Percentiles rank a stretch among this genome's conserved stretches.
Conservation (phyloP, 2,888 invertebrate genomes). For the Volucella inflata region DNA sequence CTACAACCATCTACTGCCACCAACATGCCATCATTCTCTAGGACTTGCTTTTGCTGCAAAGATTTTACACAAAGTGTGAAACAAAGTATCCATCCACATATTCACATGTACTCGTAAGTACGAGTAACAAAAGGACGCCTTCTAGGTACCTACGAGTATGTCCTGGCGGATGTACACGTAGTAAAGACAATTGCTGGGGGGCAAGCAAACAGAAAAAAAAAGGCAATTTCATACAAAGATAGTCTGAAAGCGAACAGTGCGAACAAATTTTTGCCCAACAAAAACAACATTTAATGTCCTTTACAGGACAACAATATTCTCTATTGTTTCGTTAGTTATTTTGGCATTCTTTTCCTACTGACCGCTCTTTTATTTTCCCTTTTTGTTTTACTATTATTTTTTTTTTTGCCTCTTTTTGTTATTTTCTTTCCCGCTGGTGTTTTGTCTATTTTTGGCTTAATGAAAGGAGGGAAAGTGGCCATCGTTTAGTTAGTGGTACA, state of each 20-base stretch:
- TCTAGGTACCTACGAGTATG: not conserved
- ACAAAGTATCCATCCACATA: slow-evolving; percentile 32
- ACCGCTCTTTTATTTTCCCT: slow-evolving; percentile 43
- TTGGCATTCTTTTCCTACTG: slow-evolving; percentile 34
- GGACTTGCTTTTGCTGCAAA: slow-evolving; percentile 8
- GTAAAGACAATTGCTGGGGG: slow-evolving; percentile 39
- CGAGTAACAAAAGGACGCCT: slow-evolving; percentile 16
- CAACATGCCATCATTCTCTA: slow-evolving; percentile 1
- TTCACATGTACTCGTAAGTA: too few relatives aligned
- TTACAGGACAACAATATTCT: slow-evolving; percentile 47
- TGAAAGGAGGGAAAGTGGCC: too few relatives aligned
- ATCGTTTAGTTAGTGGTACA: too few relatives aligned
- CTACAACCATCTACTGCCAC: slow-evolving; percentile 32
- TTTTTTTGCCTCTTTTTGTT: slow-evolving; percentile 32
- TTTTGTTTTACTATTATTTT: slow-evolving; percentile 17
- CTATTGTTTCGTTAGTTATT: slow-evolving; percentile 28
- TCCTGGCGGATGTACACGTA: slow-evolving; percentile 2
- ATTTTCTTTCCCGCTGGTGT: too few relatives aligned
- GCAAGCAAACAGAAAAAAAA: too few relatives aligned
- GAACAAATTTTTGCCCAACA: slow-evolving; percentile 43
- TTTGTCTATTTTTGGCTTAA: too few relatives aligned
- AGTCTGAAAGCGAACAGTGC: slow-evolving; percentile 23
- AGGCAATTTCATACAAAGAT: slow-evolving; percentile 40
- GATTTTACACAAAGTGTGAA: slow-evolving; percentile 57
- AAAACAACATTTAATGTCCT: slow-evolving; percentile 59